Conservation (phyloP, 2,888 invertebrate genomes). For the Tuberolachnus salignus region DNA sequence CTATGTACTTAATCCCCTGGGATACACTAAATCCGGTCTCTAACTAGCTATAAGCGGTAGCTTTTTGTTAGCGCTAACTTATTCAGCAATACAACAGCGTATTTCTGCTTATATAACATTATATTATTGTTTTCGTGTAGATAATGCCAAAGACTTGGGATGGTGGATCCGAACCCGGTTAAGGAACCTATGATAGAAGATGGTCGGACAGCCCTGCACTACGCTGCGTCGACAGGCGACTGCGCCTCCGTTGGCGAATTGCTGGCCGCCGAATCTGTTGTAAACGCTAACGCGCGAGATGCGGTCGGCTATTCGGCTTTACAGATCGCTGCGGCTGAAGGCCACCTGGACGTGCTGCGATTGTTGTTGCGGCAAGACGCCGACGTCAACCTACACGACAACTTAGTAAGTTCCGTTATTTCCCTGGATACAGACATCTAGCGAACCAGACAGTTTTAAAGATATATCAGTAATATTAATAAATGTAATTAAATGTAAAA, state of each 20-base stretch:
- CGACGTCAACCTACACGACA: constrained; percentile 76
- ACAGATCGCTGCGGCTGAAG: constrained; percentile 82
- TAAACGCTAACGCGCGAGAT: constrained; percentile 43
- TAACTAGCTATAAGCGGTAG: too few species aligned
- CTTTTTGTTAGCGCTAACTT: too few species aligned
- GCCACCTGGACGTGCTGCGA: constrained; percentile 76
- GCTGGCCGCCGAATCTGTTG: constrained; percentile 36
- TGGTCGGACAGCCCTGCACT: constrained; percentile 65
- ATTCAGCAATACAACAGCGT: too few species aligned
- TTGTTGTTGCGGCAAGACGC: constrained; percentile 73
- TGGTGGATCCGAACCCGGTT: constrained; percentile 53
- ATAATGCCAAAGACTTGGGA: constrained; percentile 53
- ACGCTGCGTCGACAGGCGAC: constrained; percentile 63
- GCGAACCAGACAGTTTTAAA: too few species aligned
- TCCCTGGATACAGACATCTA: too few species aligned
- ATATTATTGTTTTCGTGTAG: not conserved
- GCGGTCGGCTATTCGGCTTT: constrained; percentile 75
- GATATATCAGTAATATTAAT: too few species aligned
- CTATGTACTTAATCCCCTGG: too few species aligned
- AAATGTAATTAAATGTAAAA: too few species aligned
- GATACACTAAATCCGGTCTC: too few species aligned
- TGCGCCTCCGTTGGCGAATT: constrained; percentile 29
- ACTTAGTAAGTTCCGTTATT: constrained; percentile 68
- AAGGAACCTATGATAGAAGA: constrained; percentile 60
- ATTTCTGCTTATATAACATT: too few species aligned